Evolutionary conservation across 2,113 vertebrate species (phyloP).

Genomic region (Holacanthus passer): DNA sequence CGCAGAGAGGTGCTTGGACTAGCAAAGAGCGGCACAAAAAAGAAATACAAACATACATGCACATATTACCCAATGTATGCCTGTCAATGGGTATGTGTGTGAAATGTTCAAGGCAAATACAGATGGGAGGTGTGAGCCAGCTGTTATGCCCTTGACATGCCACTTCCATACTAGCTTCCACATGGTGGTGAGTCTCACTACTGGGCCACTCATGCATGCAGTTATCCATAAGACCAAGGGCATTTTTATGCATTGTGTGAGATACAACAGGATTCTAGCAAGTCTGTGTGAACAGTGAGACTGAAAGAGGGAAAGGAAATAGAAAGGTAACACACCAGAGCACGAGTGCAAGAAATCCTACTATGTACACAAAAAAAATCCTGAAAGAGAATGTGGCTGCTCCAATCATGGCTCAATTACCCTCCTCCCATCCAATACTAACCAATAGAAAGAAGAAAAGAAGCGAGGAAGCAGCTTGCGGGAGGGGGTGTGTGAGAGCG

Average conservation of each 20-base stretch:
- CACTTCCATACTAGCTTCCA: neutral
- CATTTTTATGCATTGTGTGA: slow-evolving; percentile 2
- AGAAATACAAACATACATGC: neutral
- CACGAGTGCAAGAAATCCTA: neutral
- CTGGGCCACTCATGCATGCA: neutral
- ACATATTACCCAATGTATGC: neutral
- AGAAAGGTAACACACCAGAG: neutral
- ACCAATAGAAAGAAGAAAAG: slow-evolving; percentile 20
- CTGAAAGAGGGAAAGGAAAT: neutral
- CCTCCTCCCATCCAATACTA: slow-evolving; percentile 18
- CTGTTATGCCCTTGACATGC: slow-evolving; percentile 34
- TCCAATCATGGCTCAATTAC: neutral
- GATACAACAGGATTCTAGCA: neutral
- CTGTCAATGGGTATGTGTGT: no score
- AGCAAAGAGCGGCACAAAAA: neutral
- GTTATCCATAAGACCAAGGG: neutral
- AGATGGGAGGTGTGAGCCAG: slow-evolving; percentile 6
- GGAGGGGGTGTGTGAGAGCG: slow-evolving; percentile 30
- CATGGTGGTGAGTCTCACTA: neutral
- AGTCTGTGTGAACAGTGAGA: neutral
- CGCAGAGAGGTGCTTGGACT: neutral
- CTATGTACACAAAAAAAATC: neutral
- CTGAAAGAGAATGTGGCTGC: neutral
- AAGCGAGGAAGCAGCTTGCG: slow-evolving; percentile 28
- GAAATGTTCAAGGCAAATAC: neutral